Conservation (phyloP, 2,113 vertebrate genomes). For the Craseonycteris thonglongyai region DNA sequence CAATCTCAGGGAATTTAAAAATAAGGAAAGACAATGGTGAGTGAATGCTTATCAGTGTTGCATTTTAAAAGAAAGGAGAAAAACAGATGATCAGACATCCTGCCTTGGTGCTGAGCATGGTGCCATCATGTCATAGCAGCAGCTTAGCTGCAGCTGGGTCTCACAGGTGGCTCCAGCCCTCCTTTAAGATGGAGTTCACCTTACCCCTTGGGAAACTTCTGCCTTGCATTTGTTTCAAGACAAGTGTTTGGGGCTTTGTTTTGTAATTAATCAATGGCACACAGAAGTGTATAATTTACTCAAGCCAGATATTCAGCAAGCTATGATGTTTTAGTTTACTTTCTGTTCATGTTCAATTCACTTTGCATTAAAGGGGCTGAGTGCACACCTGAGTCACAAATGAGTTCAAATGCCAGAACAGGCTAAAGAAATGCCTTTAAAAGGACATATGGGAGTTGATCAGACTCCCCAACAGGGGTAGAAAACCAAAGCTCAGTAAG, state of each 20-base stretch:
- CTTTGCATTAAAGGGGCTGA: neutral
- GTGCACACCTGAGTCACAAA: neutral
- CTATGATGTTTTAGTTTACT: neutral
- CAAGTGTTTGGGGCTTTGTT: neutral
- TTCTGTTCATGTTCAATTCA: neutral
- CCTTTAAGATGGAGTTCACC: neutral
- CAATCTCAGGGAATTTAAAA: conserved; percentile 5
- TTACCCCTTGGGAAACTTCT: neutral
- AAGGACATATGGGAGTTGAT: neutral
- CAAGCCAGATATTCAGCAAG: neutral
- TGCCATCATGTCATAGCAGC: neutral
- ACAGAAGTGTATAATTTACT: neutral
- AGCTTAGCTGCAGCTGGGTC: neutral
- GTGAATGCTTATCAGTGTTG: neutral
- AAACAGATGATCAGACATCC: neutral
- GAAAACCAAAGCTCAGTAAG: neutral
- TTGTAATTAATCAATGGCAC: neutral
- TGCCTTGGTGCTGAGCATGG: neutral
- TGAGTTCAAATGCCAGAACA: neutral
- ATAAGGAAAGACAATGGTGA: conserved; percentile 22
- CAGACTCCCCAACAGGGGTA: neutral
- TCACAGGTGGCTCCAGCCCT: neutral
- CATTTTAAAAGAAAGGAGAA: conserved; percentile 2
- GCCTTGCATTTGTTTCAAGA: neutral
- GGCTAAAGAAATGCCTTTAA: neutral